phyloP scores from a whole-genome alignment of 2,888 invertebrate species.

The Argynnis bischoffii region DNA sequence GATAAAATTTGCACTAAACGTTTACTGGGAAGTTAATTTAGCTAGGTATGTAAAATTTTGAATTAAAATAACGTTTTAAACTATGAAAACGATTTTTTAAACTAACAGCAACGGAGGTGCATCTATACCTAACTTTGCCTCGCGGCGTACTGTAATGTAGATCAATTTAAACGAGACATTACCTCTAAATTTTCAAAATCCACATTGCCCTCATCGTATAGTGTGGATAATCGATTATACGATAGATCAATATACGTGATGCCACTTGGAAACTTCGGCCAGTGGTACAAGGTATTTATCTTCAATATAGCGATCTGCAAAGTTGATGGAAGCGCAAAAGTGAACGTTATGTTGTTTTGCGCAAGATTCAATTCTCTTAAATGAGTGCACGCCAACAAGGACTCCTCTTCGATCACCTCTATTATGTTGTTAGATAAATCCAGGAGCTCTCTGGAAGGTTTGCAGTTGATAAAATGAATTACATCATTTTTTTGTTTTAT shows the following conservation, averaged over 20 bases:
- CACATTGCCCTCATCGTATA: constrained; percentile 66
- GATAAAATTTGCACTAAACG: no score
- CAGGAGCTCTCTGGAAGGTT: constrained; percentile 64
- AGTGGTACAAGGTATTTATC: constrained; percentile 69
- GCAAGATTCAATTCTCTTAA: constrained; percentile 73
- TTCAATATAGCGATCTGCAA: constrained; percentile 68
- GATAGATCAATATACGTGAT: constrained; percentile 74
- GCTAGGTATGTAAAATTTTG: no score
- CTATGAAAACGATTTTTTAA: no score
- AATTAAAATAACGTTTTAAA: no score
- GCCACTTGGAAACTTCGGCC: constrained; percentile 69
- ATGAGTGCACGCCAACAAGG: constrained; percentile 62
- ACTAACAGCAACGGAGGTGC: no score
- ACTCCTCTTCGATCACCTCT: constrained; percentile 68
- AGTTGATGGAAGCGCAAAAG: constrained; percentile 64
- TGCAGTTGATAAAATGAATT: constrained; percentile 31
- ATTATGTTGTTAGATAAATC: constrained; percentile 75
- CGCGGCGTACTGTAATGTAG: no score
- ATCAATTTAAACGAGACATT: constrained; percentile 32
- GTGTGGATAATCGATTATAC: constrained; percentile 64
- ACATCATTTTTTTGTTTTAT: no score
- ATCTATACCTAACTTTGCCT: no score
- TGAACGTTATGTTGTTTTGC: constrained; percentile 72
- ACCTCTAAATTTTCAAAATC: constrained; percentile 75
- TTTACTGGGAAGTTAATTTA: no score